Evolutionary conservation across 2,113 vertebrate genomes (phyloP).

Genomic region (Emydocephalus ijimae): DNA sequence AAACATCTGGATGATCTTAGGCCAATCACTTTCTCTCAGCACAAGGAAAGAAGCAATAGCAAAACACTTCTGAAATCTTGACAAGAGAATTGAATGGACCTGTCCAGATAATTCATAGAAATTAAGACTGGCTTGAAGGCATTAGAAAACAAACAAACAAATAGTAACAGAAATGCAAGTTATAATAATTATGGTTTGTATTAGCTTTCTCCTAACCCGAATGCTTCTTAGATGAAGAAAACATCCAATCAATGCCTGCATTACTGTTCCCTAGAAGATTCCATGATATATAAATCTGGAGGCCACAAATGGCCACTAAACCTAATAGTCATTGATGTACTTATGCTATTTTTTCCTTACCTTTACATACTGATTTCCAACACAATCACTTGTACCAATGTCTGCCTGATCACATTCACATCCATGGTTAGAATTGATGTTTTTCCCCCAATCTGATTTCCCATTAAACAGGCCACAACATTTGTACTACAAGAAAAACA

Average conservation of each 20-base stretch:
- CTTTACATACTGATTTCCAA: background rate
- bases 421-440: rapidly evolving
- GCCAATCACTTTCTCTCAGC: background rate
- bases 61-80: background rate
- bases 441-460: slow-evolving; percentile 58
- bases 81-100: background rate
- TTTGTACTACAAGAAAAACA: slow-evolving; percentile 56
- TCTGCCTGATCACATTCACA: slow-evolving; percentile 27
- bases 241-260: background rate
- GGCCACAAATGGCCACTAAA: background rate
- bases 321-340: background rate
- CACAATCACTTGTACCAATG: background rate
- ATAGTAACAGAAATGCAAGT: background rate
- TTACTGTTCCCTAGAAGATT: background rate
- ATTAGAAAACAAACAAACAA: background rate
- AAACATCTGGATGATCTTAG: background rate
- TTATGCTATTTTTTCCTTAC: slow-evolving; percentile 36
- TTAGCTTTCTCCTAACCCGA: background rate
- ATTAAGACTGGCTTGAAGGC: background rate
- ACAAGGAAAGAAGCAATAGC: background rate
- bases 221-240: background rate
- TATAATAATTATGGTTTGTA: background rate
- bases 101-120: background rate
- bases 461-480: slow-evolving; percentile 70
- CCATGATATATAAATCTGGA: background rate